phyloP scores from a whole-genome alignment of 2,113 vertebrate genomes.

The Sylvilagus bachmani region DNA sequence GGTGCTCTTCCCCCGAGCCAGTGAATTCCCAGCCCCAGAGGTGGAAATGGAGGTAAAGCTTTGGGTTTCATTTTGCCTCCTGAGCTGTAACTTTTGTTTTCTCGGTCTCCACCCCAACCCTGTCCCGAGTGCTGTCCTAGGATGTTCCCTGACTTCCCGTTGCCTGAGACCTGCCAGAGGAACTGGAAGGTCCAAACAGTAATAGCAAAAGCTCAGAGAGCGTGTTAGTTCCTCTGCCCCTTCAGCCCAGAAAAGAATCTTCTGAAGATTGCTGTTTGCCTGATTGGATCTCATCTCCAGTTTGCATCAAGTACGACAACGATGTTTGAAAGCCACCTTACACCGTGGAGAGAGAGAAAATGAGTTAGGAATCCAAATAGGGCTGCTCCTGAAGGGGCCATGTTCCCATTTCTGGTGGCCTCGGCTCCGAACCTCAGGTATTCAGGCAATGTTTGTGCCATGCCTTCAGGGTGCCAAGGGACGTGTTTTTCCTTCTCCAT shows the following conservation, averaged over 20 bases:
- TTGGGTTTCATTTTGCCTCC: conserved; percentile 7
- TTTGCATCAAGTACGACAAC: neutral
- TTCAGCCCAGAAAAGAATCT: neutral
- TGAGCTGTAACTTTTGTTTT: neutral
- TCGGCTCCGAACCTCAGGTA: neutral
- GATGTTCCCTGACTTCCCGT: rapidly evolving
- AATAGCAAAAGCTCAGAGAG: neutral
- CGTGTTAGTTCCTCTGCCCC: neutral
- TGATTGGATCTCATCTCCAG: neutral
- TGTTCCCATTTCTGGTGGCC: neutral
- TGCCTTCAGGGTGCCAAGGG: neutral
- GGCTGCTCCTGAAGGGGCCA: neutral
- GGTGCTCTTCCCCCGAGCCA: conserved; percentile 91
- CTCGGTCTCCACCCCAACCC: neutral
- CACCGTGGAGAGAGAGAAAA: neutral
- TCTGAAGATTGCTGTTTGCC: neutral
- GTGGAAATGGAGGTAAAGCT: conserved; percentile 90
- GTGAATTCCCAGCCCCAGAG: conserved; percentile 86
- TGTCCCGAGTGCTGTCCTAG: neutral
- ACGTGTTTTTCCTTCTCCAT: neutral
- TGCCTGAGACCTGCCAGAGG: neutral
- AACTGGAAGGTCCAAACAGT: neutral
- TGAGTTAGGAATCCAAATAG: neutral
- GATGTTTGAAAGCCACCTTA: neutral
- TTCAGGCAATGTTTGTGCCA: neutral